Percentiles rank a stretch among this genome's conserved stretches.
Evolutionary conservation across 1,140 invertebrate species (phyloP).

Genomic region (Hetaerina americana): DNA sequence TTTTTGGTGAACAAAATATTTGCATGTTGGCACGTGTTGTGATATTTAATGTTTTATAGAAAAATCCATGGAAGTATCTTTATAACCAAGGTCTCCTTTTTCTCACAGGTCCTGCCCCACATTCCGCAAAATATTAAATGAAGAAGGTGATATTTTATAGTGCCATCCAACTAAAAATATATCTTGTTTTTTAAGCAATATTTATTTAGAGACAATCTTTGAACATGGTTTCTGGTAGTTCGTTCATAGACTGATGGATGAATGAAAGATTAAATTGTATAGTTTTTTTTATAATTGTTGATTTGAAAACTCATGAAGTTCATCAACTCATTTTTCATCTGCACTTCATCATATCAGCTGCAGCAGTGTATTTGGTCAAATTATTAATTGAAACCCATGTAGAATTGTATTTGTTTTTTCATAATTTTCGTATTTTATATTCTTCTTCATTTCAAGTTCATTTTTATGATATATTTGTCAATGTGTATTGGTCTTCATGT

Average conservation of each 20-base stretch:
- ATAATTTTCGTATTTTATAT: background rate
- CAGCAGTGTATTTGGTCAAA: background rate
- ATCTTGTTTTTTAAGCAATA: background rate
- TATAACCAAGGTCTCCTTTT: too few species aligned
- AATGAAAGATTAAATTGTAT: background rate
- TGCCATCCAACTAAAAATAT: background rate
- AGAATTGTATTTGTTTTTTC: too few species aligned
- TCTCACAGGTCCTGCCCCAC: background rate
- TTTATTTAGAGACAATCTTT: background rate
- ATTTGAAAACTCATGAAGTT: background rate
- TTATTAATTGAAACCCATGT: background rate
- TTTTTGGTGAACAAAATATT: too few species aligned
- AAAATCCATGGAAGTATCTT: too few species aligned
- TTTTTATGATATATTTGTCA: background rate
- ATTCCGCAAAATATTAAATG: background rate
- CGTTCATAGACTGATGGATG: background rate
- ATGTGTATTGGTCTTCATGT: background rate
- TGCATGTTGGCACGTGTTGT: too few species aligned
- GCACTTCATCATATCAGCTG: background rate
- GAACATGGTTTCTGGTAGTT: background rate
- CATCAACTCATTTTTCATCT: background rate
- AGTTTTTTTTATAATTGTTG: background rate
- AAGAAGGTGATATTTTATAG: slow-evolving; percentile 1
- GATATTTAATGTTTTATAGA: too few species aligned
- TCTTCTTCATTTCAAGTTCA: background rate